Evolutionary conservation across 2,888 invertebrate genomes (phyloP).

Genomic region (Tipula unca): DNA sequence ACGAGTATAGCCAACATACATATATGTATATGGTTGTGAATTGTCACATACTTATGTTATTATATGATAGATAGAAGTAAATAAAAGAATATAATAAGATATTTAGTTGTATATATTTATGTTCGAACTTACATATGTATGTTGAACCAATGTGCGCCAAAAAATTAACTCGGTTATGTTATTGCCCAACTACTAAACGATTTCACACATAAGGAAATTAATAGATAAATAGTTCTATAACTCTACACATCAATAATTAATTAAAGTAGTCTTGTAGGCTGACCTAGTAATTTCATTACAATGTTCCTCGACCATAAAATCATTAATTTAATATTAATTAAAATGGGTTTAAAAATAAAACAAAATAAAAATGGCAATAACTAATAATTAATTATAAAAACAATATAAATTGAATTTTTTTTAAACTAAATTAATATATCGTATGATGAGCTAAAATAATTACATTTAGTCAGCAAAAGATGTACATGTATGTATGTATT

Average conservation of each 20-base stretch:
- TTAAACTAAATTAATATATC: neutral
- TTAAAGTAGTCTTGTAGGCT: neutral
- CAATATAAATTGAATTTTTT: neutral
- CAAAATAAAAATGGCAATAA: neutral
- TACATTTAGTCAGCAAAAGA: no score
- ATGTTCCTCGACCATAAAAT: neutral
- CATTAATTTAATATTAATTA: neutral
- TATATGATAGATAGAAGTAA: no score
- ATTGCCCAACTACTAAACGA: neutral
- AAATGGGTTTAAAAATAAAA: neutral
- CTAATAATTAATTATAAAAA: neutral
- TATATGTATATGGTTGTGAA: neutral
- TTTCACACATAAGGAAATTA: neutral
- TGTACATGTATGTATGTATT: neutral
- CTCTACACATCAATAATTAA: neutral
- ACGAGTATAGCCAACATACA: neutral
- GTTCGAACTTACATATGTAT: neutral
- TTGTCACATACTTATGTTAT: no score
- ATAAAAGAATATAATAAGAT: no score
- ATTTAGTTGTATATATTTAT: neutral
- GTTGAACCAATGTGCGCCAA: neutral
- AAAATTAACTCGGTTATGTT: neutral
- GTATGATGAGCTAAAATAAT: neutral
- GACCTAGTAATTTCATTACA: neutral
- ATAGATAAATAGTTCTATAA: neutral